Evolutionary conservation across 2,797 vertebrate genomes (phyloP), one percentile per base, ranked within the genome.

Genomic region (Apogon talboti): DNA sequence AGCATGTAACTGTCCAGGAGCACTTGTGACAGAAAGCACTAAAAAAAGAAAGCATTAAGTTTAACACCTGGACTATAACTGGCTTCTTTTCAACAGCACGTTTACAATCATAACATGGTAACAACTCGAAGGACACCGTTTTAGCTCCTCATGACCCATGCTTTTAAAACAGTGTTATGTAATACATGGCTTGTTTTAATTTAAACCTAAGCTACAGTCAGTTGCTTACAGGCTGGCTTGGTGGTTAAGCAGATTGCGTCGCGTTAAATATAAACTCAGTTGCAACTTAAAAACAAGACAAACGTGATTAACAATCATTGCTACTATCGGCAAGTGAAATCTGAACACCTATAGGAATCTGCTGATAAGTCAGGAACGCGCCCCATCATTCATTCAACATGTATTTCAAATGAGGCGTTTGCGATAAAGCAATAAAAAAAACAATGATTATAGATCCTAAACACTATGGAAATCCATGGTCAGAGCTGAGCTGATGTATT

Each of bases 131-230:
- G 33, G 38, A 19, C 6, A 57, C 33, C 37, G 28, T 1, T 40
- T 51, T 15, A 47, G 38, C 7, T 60, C 19, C 18, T 62, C 11
- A 19, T 10, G 49, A 44, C 40, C 53, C 12, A 8, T 35, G 33
- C 7, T 33, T 28, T 48, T 9, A 41, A 38, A 21, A 64, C 42
- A 9, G 51, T 14, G 53, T 84, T 86, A 82, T 15, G 61, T 30
- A 79, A 89, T 64, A 60, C 56, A 28, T 18, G 51, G 46, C 7
- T 5, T 40, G 55, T 48, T 83, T 77, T 59, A 38, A 69, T 59
- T 62, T 64, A 64, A 58, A 67, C n/a, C 30, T 44, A 40, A 63
- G 48, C 66, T 42, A n/a, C 21, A 69, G 77, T 56, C 37, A 51
- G 19, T 33, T 16, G 70, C 48, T 66, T 47, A 81, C 44, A 54